Base-by-base conservation (phyloP, 1,140 invertebrate genomes). In the Drosophila mojavensis region DNA sequence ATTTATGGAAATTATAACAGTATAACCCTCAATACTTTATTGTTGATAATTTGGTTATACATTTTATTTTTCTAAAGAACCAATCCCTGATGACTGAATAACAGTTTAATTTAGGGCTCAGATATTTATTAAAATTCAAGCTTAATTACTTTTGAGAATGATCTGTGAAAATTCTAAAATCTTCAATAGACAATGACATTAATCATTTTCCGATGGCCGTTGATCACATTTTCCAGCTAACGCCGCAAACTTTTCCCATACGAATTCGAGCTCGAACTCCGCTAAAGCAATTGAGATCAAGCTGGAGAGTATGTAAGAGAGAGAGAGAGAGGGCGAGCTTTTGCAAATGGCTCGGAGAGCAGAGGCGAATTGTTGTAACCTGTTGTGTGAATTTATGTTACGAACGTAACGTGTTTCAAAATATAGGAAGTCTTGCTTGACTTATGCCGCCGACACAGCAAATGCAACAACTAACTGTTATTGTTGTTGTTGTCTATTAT, bases 321-420 rank as follows among this genome's bases (percentile, higher is more conserved):
- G 9, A 13, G n/a, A 47, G 54, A 41, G 28, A 54, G 28, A 10
- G 9, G 41, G 55, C 13, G 43, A 33, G 62, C 62, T 30, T 30
- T 30, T 64, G 68, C 68, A 50, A 71, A 33, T 60, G 20, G 10
- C 54, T 36, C 11, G 55, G 53, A 26, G 45, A 51, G 30, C 15
- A 53, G 26, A 39, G 36, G 28, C 20, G 45, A 55, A 54, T 47
- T 56, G 43, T 61, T 51, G 82, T 82, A 79, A 82, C 80, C 81
- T 90, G 85, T 86, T 90, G 85, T 90, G 90, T 91, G 86, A 90
- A 91, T 91, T 39, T 91, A 84, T 91, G 86, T 91, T 91, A 91
- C 90, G 83, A 91, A 91, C 90, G 90, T 91, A 91, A 91, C 90
- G 81, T 91, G 90, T 91, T 91, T 91, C 90, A 90, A 91, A 91